Evolutionary conservation across 2,113 vertebrate genomes (phyloP), one percentile per base, ranked within the genome.

Genomic region (Chunga burmeisteri): DNA sequence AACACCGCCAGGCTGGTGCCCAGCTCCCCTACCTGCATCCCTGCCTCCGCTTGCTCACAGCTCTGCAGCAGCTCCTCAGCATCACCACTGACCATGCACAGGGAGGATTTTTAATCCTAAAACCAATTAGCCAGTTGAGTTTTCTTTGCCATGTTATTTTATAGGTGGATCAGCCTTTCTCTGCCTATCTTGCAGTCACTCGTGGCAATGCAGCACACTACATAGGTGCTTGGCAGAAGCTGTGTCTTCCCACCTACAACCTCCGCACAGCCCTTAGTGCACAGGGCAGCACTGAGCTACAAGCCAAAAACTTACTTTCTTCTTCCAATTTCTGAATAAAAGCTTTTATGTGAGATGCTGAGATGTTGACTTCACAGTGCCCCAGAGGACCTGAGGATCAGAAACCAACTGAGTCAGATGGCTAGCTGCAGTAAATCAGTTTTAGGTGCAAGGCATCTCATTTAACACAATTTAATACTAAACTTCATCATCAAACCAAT

Each of bases 41-140:
- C 29, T 10, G 6, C 3, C 17, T 27, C 56, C 0, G 0, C 49
- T 47, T 0, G 0, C 58, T 40, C 65, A 26, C 44, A 77, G 42
- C 34, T 53, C 44, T 63, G 62, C 56, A 53, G 56, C 34, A n/a
- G n/a, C 26, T 55, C 40, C 30, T 20, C 25, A 38, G 47, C 47
- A 42, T n/a, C 66, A 25, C 11, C 0, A 0, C 36, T 3, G 29
- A 29, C 5, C 14, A 83, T 62, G 66, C 18, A 22, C 0, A 0
- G 30, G 29, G 17, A 66, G 40, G 42, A 40, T 2, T 92, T 30
- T n/a, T 18, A 30, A 42, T 61, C 27, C 52, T 59, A 15, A 36
- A 67, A 44, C 1, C 1, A 3, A 38, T 44, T 10, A n/a, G 46
- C 12, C 0, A 0, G 26, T 17, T n/a, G 49, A 36, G 49, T 65